Conservation (phyloP, 1,140 invertebrate genomes). For the Reticulitermes speratus region DNA sequence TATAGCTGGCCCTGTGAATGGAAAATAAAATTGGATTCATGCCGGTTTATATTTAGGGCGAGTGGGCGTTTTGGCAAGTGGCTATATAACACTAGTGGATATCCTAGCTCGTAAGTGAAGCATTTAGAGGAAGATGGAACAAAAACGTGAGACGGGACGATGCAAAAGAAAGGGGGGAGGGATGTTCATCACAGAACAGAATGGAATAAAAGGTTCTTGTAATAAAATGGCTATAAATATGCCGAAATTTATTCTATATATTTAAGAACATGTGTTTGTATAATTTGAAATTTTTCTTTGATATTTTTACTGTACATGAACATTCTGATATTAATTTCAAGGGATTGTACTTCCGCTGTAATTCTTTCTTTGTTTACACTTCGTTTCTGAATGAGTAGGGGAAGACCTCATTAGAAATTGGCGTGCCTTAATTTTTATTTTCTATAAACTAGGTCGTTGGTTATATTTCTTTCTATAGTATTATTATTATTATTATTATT, state of each 20-base stretch:
- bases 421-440: too few species aligned
- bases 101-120: neutral
- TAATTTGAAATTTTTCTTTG: neutral
- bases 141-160: neutral
- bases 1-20: constrained; percentile 23
- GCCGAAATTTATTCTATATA: neutral
- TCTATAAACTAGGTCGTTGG: too few species aligned
- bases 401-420: too few species aligned
- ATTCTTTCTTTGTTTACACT: neutral
- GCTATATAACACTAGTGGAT: constrained; percentile 7
- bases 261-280: neutral
- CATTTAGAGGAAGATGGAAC: neutral
- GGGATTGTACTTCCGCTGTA: neutral
- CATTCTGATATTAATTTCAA: neutral
- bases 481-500: too few species aligned
- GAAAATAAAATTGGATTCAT: constrained; percentile 35
- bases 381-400: neutral
- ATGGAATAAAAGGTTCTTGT: neutral
- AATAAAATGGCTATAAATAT: neutral
- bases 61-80: constrained; percentile 37
- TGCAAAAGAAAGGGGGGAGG: neutral
- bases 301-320: neutral
- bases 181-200: neutral
- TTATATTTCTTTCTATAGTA: too few species aligned
- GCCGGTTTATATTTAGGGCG: constrained; percentile 37